Conservation (phyloP, 1,140 invertebrate species). For the Listronotus bonariensis region DNA sequence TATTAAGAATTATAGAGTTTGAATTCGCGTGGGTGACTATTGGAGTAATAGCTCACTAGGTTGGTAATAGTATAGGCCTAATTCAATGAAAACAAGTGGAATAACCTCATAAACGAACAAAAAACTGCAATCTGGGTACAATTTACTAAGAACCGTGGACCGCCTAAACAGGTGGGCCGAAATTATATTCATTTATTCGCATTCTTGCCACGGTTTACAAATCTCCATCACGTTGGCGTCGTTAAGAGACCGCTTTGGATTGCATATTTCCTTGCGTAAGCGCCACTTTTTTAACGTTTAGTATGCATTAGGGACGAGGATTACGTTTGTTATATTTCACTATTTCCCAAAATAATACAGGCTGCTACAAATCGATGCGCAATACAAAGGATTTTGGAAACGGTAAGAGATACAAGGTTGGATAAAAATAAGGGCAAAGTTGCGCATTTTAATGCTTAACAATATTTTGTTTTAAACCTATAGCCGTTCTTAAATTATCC, state of each 20-base stretch:
- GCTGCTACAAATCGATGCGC: too few relatives aligned
- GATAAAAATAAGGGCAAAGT: too few relatives aligned
- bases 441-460: too few relatives aligned
- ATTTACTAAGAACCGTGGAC: conserved; percentile 28
- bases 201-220: conserved; percentile 32
- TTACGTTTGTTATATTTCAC: not conserved
- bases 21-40: conserved; percentile 17
- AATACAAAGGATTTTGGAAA: too few relatives aligned
- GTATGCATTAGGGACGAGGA: conserved; percentile 4
- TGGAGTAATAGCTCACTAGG: conserved; percentile 8
- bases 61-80: conserved; percentile 12
- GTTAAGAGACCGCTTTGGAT: conserved; percentile 21
- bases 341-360: too few relatives aligned
- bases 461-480: too few relatives aligned
- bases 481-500: too few relatives aligned
- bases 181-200: conserved; percentile 35
- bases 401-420: too few relatives aligned
- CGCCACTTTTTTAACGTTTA: conserved; percentile 3
- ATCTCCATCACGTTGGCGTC: conserved; percentile 29
- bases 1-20: conserved; percentile 15
- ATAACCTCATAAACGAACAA: conserved; percentile 31
- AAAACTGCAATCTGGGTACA: conserved; percentile 27
- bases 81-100: conserved; percentile 33
- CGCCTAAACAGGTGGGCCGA: conserved; percentile 27
- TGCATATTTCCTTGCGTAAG: conserved; percentile 22